Base-by-base conservation (phyloP, 2,888 invertebrate genomes). In the Leptarthrus brevirostris region DNA sequence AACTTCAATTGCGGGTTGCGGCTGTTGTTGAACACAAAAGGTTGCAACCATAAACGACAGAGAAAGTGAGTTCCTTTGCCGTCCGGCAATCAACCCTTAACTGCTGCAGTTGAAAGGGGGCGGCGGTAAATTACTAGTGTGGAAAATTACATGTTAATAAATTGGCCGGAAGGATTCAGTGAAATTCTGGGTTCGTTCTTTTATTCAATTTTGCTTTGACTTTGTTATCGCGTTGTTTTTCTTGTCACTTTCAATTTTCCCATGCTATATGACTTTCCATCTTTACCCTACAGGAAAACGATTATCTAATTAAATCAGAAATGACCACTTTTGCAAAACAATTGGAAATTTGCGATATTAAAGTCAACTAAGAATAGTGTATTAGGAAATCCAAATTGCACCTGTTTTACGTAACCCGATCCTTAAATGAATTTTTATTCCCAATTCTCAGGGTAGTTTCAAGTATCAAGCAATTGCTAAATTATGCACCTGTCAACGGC, bases 131-230 rank as follows among this genome's bases (percentile, higher is more conserved):
- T 78, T 75, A 78, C 77, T 77, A 77, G 78, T 76, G 76, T 78
- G 78, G 78, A 79, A 79, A 79, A 79, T 79, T 78, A 78, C 77
- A 79, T 79, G 77, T 78, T 78, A 78, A 79, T 79, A 77, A 79
- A 78, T 79, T 78, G 77, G 77, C 78, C 78, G 78, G 78, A 78
- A 79, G 73, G 72, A 72, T 72, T 40, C 56, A 16, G 24, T 44
- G 6, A 47, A n/a, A 30, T 20, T 16, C 24, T 22, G 18, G 22
- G 22, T 16, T 14, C n/a, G n/a, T n/a, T 20, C 18, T 66, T 66
- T 66, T 16, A 44, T 66, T 49, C 49, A 30, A 49, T 66, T 66
- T 47, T 47, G 22, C 66, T 49, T n/a, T 66, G 66, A 66, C 66
- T 66, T 66, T 66, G 47, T 66, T 66, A 22, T 66, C 66, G 49